Evolutionary conservation across 2,888 invertebrate species (phyloP).

Genomic region (Sarcophaga variegata): DNA sequence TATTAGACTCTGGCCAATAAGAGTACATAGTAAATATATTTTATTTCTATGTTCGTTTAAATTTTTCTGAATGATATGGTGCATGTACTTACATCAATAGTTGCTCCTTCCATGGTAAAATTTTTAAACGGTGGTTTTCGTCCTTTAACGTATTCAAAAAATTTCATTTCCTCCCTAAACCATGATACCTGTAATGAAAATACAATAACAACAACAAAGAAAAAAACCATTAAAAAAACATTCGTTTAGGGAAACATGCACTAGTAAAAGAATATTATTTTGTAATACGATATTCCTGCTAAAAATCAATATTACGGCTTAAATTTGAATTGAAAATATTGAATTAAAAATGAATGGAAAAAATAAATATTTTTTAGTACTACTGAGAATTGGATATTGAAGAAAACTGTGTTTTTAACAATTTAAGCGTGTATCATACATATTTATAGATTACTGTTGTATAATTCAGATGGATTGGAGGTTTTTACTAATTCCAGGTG

Average conservation of each 20-base stretch:
- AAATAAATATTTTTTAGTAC: too few relatives aligned
- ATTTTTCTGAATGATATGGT: neutral
- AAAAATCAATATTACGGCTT: constrained; percentile 45
- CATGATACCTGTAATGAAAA: constrained; percentile 80
- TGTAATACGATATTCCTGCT: neutral
- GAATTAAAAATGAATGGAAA: too few relatives aligned
- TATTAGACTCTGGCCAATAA: constrained; percentile 16
- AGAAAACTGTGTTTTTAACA: too few relatives aligned
- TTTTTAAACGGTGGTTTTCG: constrained; percentile 88
- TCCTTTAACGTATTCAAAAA: constrained; percentile 91
- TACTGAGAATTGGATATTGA: too few relatives aligned
- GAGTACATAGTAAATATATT: constrained; percentile 39
- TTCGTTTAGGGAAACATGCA: neutral
- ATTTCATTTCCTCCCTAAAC: constrained; percentile 84
- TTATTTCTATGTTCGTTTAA: neutral
- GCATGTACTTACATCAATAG: constrained; percentile 87
- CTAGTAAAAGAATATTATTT: too few relatives aligned
- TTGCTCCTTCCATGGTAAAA: constrained; percentile 87
- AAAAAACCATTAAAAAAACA: constrained; percentile 38
- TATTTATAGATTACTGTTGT: too few relatives aligned
- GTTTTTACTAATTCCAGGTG: too few relatives aligned
- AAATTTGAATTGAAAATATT: neutral
- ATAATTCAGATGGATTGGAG: too few relatives aligned
- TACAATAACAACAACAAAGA: constrained; percentile 15
- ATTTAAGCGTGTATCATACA: too few relatives aligned